Base-by-base conservation (phyloP, 2,888 invertebrate genomes). In the Amblyteles armatorius region DNA sequence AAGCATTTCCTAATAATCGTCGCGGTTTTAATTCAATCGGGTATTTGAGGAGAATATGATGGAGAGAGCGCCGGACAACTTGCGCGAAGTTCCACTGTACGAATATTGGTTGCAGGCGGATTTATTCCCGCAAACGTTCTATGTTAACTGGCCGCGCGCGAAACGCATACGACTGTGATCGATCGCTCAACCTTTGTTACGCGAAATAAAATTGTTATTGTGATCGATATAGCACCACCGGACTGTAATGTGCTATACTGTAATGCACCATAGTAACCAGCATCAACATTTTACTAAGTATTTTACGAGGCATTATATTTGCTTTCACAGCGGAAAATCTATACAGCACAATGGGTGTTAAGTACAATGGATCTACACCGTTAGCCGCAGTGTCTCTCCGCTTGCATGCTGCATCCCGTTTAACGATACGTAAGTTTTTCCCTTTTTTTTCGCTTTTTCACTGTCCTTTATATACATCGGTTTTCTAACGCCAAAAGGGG, bases 241-340 rank as follows among this genome's bases (percentile, higher is more conserved):
- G 26, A 52, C 55, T 57, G 16, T 16, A 48, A 82, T 72, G 19
- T 50, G 29, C 44, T 60, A 26, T 78, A 71, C 44, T 13, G 44
- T 44, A 44, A 71, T 44, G 73, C 57, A 52, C 71, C 19, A 48
- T 33, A 50, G 48, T 55, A 52, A 65, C 50, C 50, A 33, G 44
- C 63, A 83, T 63, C 63, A 80, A 79, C 67, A 80, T 74, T 82
- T 80, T 80, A 77, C 83, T 55, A 44, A 50, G 77, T 84, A 84
- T 77, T 84, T 84, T 84, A 84, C 80, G 83, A 84, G 79, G 68
- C 77, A 84, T 84, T 84, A 84, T 84, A 72, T 84, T 84, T 84
- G 83, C 83, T 84, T 76, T 84, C 83, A 77, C 80, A 76, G 80
- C 77, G 80, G 65, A 77, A 84, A 84, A 84, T 84, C 83, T 79